Base-by-base conservation (phyloP, 2,888 invertebrate genomes). In the Glaucopsyche alexis region DNA sequence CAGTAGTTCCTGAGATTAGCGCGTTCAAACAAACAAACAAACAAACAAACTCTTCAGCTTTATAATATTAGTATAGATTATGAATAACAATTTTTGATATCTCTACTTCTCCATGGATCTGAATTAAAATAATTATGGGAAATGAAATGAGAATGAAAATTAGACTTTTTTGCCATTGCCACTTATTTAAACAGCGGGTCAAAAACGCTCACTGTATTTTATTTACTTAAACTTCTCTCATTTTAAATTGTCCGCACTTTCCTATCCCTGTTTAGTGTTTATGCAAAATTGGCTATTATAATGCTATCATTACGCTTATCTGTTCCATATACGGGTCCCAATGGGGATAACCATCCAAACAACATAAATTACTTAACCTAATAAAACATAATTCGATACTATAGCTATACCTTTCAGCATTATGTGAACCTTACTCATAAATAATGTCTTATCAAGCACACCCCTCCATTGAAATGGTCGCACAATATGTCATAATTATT, bases 401-500 rank as follows among this genome's bases (percentile, higher is more conserved):
- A 38, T 38, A 60, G 60, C 60, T 69, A 69, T 49, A 69, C 69
- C 71, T 70, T 72, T 77, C 71, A 71, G 52, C 70, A 73, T 76
- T 75, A 69, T 72, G 71, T 70, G 72, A 69, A 74, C 75, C 75
- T 74, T 77, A 75, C 77, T 73, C 75, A 79, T 80, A 80, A 81
- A 79, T 80, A 80, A 79, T 83, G 81, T 83, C 87, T 90, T 92
- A 92, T 92, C 92, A 84, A 83, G 79, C 78, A 79, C 85, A 81
- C 88, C 88, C 87, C 86, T 81, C 85, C 85, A 89, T 90, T 88
- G 86, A 87, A 87, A 84, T 79, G 87, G 85, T 85, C 87, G 83
- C 82, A 91, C 90, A 91, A 91, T 92, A 90, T 90, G 91, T 90
- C 89, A 90, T 91, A 91, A 92, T 91, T 91, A 91, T 89, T 91